These are phyloP conservation scores for Brachionus koreanus DNA, from an alignment of 1,140 invertebrate genomes.

Conservation along the genomic window DNA sequence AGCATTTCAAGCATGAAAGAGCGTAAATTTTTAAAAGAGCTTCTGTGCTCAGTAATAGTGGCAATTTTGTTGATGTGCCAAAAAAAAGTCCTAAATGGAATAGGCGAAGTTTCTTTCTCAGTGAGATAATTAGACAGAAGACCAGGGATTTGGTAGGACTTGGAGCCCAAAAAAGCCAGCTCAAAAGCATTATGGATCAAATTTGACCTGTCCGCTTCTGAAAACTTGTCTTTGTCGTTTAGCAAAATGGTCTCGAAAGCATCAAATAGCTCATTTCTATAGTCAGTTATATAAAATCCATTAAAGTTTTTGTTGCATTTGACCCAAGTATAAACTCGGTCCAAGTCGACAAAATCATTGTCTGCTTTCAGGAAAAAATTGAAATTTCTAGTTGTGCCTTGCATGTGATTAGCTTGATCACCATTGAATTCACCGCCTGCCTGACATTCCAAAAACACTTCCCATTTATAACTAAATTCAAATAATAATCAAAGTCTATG, in stretches of 20 bases:
- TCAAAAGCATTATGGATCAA: slow-evolving; percentile 35
- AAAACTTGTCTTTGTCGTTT: neutral
- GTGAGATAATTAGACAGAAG: slow-evolving; percentile 11
- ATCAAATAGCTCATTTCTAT: slow-evolving; percentile 1
- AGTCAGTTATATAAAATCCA: slow-evolving; percentile 39
- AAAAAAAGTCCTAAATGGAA: slow-evolving; percentile 12
- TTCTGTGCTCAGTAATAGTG: neutral
- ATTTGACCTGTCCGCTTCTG: slow-evolving; percentile 1
- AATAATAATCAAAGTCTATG: neutral
- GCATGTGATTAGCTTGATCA: neutral
- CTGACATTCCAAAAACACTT: slow-evolving; percentile 18
- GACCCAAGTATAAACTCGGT: slow-evolving; percentile 14
- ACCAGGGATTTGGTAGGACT: slow-evolving; percentile 13
- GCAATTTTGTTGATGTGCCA: slow-evolving; percentile 29
- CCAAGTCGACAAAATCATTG: neutral
- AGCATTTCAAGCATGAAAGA: neutral
- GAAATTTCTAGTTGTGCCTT: neutral
- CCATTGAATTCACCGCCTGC: neutral
- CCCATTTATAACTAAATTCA: slow-evolving; percentile 17
- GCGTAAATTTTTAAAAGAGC: neutral
- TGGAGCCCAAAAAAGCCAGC: slow-evolving; percentile 29
- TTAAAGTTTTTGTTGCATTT: slow-evolving; percentile 40
- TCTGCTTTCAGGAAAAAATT: slow-evolving; percentile 2
- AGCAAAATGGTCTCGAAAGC: neutral
- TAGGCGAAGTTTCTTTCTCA: neutral